Conservation (phyloP, 2,113 vertebrate species). For the Scopus umbretta region DNA sequence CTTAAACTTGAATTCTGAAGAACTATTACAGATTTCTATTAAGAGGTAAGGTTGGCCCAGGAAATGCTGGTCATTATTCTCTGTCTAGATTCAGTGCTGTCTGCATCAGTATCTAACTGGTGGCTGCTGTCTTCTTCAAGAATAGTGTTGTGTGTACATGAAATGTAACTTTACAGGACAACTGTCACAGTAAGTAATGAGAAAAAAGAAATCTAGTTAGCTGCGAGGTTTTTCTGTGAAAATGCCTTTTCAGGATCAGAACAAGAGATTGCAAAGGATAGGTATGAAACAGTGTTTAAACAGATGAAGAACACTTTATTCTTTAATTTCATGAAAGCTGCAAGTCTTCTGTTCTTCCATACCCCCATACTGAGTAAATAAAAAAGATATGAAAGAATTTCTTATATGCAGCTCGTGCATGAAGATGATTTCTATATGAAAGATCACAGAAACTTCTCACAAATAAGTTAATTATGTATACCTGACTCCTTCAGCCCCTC, state of each 20-base stretch:
- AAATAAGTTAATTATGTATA: not conserved
- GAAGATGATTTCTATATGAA: not conserved
- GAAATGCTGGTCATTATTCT: not conserved
- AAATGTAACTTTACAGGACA: not conserved
- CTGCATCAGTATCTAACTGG: not conserved
- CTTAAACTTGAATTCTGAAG: not conserved
- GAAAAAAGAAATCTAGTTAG: not conserved
- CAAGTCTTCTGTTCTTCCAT: not conserved
- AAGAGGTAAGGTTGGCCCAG: not conserved
- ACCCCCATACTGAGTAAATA: not conserved
- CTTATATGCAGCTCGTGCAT: not conserved
- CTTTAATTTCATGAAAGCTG: not conserved
- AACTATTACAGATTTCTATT: not conserved
- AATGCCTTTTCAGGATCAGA: not conserved
- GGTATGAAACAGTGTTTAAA: not conserved
- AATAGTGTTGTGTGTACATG: not conserved
- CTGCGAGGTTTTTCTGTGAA: not conserved
- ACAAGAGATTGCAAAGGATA: not conserved
- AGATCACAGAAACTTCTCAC: not conserved
- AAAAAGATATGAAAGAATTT: not conserved
- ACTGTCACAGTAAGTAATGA: not conserved
- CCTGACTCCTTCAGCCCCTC: not conserved
- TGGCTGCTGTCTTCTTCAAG: not conserved
- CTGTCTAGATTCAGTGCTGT: not conserved
- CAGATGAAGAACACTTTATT: not conserved